Conservation (phyloP, 2,797 vertebrate species). For the Saxicola maurus region DNA sequence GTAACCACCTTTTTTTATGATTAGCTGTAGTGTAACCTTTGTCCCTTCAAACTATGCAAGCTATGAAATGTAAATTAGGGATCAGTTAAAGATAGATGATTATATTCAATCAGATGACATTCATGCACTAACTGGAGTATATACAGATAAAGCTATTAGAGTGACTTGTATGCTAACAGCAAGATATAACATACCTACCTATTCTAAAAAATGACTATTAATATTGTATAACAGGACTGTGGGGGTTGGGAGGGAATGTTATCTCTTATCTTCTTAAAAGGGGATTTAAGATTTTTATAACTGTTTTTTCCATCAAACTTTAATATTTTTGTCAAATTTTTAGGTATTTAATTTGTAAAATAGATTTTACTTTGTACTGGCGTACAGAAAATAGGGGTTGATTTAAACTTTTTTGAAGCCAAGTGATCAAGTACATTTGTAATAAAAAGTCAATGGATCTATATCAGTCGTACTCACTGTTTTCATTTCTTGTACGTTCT, state of each 20-base stretch:
- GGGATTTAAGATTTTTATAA: slow-evolving; percentile 79
- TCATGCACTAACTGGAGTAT: slow-evolving; percentile 73
- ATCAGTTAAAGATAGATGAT: slow-evolving; percentile 71
- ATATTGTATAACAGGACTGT: slow-evolving; percentile 74
- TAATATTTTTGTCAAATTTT: slow-evolving; percentile 81
- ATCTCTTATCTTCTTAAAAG: slow-evolving; percentile 72
- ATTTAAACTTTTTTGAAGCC: slow-evolving; percentile 77
- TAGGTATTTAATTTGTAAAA: slow-evolving; percentile 82
- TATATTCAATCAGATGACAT: slow-evolving; percentile 71
- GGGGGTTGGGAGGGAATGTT: slow-evolving; percentile 65
- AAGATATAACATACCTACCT: slow-evolving; percentile 75
- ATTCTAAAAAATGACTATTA: slow-evolving; percentile 71
- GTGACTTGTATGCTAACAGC: slow-evolving; percentile 71
- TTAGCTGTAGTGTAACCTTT: slow-evolving; percentile 75
- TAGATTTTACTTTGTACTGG: slow-evolving; percentile 78
- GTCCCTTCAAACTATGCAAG: slow-evolving; percentile 80
- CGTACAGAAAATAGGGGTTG: slow-evolving; percentile 78
- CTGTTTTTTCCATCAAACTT: slow-evolving; percentile 79
- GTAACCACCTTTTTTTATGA: slow-evolving; percentile 72
- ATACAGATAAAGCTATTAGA: slow-evolving; percentile 73
- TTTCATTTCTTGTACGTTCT: slow-evolving; percentile 77
- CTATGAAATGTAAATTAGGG: slow-evolving; percentile 75
- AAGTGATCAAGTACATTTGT: slow-evolving; percentile 80
- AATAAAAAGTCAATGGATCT: slow-evolving; percentile 80
- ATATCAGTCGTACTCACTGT: slow-evolving; percentile 78